Evolutionary conservation across 2,888 invertebrate genomes (phyloP).

Genomic region (Cosmia pyralina): DNA sequence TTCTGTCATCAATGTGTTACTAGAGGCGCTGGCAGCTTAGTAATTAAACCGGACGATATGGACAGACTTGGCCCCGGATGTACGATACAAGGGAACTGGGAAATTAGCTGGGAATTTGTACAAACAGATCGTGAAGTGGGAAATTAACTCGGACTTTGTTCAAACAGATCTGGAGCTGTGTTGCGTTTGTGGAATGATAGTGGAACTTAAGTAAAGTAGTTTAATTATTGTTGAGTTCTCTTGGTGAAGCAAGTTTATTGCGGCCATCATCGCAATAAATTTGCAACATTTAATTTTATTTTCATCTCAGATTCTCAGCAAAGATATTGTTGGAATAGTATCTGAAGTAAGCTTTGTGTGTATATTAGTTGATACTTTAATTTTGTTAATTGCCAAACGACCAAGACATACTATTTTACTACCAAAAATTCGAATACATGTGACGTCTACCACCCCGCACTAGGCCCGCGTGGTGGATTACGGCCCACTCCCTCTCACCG

Average conservation of each 20-base stretch:
- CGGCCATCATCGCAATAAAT: background rate
- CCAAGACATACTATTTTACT: too few relatives aligned
- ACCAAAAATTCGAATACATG: too few relatives aligned
- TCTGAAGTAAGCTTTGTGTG: background rate
- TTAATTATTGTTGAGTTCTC: constrained; percentile 35
- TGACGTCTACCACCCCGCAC: too few relatives aligned
- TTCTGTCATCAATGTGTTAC: constrained; percentile 60
- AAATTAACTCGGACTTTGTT: constrained; percentile 40
- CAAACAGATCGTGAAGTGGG: constrained; percentile 43
- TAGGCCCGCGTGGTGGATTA: too few relatives aligned
- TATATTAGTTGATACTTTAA: background rate
- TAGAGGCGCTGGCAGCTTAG: constrained; percentile 62
- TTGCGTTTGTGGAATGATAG: constrained; percentile 43
- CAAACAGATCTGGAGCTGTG: constrained; percentile 28
- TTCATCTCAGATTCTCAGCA: constrained; percentile 18
- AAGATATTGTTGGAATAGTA: constrained; percentile 11
- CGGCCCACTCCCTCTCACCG: too few relatives aligned
- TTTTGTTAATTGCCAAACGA: background rate
- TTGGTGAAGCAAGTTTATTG: constrained; percentile 24
- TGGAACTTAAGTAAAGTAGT: constrained; percentile 36
- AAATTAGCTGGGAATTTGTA: constrained; percentile 56
- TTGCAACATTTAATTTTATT: constrained; percentile 6
- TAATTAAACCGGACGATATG: constrained; percentile 75
- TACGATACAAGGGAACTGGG: constrained; percentile 52
- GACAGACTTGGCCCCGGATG: constrained; percentile 65